Conservation (phyloP, 2,797 vertebrate species). For the Cichlasoma orientale region DNA sequence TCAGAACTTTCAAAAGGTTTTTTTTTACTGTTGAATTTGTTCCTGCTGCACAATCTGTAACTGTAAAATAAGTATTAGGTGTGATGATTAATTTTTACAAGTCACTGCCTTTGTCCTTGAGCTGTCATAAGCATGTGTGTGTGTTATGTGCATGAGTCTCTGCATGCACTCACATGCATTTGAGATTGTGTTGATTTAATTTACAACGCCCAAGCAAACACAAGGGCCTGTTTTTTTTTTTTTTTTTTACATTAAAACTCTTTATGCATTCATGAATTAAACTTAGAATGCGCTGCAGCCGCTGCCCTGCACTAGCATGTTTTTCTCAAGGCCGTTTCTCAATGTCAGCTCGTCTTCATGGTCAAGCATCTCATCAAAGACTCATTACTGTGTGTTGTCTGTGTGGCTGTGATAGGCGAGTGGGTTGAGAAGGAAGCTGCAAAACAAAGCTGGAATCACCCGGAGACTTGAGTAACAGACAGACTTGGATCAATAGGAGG, state of each 20-base stretch:
- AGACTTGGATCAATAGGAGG: slow-evolving; percentile 58
- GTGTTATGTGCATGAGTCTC: neutral
- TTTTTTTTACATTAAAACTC: slow-evolving; percentile 25
- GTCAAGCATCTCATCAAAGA: slow-evolving; percentile 54
- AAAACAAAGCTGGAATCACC: slow-evolving; percentile 28
- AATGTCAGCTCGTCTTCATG: slow-evolving; percentile 52
- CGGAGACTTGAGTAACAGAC: slow-evolving; percentile 30
- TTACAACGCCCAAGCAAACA: slow-evolving; percentile 16
- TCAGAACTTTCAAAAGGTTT: neutral
- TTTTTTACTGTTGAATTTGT: neutral
- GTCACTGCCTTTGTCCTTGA: slow-evolving; percentile 11
- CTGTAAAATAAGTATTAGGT: neutral
- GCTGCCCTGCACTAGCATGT: neutral
- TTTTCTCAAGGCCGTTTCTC: slow-evolving; percentile 31
- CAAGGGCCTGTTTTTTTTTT: neutral
- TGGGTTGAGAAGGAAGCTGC: slow-evolving; percentile 6
- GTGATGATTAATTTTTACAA: neutral
- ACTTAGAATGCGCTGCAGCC: slow-evolving; percentile 8
- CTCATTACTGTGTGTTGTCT: slow-evolving; percentile 19
- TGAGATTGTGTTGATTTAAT: slow-evolving; percentile 25
- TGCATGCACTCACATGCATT: neutral
- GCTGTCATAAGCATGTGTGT: neutral
- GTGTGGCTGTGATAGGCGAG: slow-evolving; percentile 6
- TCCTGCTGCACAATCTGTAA: neutral
- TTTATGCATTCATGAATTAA: slow-evolving; percentile 60